Evolutionary conservation across 2,113 vertebrate species (phyloP).

Genomic region (Riparia riparia): DNA sequence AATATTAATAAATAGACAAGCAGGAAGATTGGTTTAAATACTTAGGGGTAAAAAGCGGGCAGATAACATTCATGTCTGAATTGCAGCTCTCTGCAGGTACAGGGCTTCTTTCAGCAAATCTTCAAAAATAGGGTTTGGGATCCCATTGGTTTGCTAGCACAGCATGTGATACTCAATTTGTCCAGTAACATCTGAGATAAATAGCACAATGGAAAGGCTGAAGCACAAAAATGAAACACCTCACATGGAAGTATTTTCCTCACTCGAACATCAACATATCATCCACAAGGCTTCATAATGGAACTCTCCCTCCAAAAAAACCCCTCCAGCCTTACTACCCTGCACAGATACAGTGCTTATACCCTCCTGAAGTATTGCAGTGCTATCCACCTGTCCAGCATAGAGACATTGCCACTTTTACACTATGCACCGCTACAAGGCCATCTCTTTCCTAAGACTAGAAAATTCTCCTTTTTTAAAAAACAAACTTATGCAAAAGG

Average conservation of each 20-base stretch:
- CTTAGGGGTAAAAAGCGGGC: not conserved
- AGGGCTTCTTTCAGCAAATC: not conserved
- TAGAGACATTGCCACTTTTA: fast-evolving
- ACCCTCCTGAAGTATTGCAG: fast-evolving
- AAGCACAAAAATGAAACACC: not conserved
- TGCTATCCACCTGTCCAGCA: not conserved
- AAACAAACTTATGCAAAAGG: not conserved
- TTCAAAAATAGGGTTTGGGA: not conserved
- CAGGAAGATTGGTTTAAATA: not conserved
- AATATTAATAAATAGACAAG: not conserved
- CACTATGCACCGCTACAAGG: not conserved
- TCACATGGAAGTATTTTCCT: not conserved
- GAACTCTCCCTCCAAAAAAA: not conserved
- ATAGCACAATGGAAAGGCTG: fast-evolving
- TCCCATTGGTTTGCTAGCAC: not conserved
- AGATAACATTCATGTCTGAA: fast-evolving
- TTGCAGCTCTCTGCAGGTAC: not conserved
- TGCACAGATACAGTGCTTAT: not conserved
- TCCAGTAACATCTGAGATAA: not conserved
- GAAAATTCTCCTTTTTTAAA: not conserved
- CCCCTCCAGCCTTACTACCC: too few relatives aligned
- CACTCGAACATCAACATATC: not conserved
- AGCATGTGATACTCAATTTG: fast-evolving
- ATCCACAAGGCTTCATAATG: not conserved
- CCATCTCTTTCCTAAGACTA: not conserved